phyloP scores from a whole-genome alignment of 2,113 vertebrate species.

The Mustela lutreola region DNA sequence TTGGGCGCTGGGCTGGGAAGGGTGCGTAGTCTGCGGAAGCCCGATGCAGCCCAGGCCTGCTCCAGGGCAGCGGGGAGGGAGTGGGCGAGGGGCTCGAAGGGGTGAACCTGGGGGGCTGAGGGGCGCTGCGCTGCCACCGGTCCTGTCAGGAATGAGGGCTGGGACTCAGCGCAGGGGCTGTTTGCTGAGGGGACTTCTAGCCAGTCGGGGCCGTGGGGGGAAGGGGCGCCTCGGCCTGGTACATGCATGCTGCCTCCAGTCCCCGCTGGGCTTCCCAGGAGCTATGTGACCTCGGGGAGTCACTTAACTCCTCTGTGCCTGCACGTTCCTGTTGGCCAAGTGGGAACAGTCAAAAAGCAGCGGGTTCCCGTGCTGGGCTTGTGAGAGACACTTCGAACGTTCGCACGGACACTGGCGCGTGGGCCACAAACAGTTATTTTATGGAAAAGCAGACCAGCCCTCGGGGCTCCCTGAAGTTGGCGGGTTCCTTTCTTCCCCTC shows the following conservation, averaged over 20 bases:
- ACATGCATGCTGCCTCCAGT: background rate
- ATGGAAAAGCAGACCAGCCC: background rate
- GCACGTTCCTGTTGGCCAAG: no score
- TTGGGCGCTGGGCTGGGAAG: accelerated
- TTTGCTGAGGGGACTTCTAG: background rate
- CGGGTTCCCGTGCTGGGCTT: accelerated
- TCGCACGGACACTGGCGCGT: accelerated
- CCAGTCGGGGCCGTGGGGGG: no score
- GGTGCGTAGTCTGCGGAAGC: background rate
- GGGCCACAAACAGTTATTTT: background rate
- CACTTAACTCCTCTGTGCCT: background rate
- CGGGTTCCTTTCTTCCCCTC: background rate
- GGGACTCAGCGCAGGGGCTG: accelerated
- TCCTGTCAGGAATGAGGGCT: background rate
- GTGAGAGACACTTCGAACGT: no score
- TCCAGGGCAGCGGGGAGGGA: background rate
- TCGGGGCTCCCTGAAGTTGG: background rate
- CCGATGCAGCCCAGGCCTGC: accelerated
- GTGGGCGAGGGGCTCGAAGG: no score
- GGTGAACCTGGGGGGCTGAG: accelerated
- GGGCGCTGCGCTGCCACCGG: background rate
- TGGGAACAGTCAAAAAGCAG: no score
- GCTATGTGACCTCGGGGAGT: background rate
- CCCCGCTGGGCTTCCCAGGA: background rate
- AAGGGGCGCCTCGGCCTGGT: background rate